Evolutionary conservation across 2,797 vertebrate genomes (phyloP).

Genomic region (Pelobates cultripes): DNA sequence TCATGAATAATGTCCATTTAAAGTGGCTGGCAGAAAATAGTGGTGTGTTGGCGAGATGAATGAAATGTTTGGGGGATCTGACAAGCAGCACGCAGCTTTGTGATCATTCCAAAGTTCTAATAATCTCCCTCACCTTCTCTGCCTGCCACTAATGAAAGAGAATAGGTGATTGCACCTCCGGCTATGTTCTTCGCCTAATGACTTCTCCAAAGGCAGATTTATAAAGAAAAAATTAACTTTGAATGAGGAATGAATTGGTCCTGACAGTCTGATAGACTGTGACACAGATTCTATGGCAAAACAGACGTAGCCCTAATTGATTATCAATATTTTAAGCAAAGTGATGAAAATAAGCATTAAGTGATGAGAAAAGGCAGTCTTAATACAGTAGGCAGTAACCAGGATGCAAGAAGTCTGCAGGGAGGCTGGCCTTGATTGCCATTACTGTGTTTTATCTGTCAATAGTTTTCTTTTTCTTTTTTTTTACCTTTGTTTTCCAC

Average conservation of each 20-base stretch:
- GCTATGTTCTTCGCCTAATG: constrained; percentile 90
- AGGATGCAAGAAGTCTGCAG: constrained; percentile 65
- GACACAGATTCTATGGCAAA: constrained; percentile 97
- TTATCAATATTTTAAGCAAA: constrained; percentile 99
- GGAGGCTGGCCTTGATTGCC: constrained; percentile 63
- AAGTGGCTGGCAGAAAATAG: constrained; percentile 81
- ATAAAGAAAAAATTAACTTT: constrained; percentile 94
- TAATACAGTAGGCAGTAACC: constrained; percentile 79
- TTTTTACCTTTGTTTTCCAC: constrained; percentile 63
- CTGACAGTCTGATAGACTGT: constrained; percentile 96
- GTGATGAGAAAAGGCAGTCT: constrained; percentile 87
- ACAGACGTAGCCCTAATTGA: constrained; percentile 98
- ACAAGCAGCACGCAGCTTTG: constrained; percentile 98
- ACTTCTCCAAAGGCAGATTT: constrained; percentile 89
- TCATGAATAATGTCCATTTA: constrained; percentile 99
- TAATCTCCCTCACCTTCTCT: constrained; percentile 99
- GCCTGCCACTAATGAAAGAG: constrained; percentile 98
- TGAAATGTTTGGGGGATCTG: constrained; percentile 99
- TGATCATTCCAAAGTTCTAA: constrained; percentile 99
- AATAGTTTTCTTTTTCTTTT: constrained; percentile 46
- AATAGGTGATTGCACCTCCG: constrained; percentile 99
- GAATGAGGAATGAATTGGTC: constrained; percentile 94
- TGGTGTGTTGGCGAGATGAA: constrained; percentile 91
- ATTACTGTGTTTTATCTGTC: constrained; percentile 61
- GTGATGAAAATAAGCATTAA: constrained; percentile 99